phyloP scores from a whole-genome alignment of 2,797 vertebrate genomes.

The Propithecus deckenii region DNA sequence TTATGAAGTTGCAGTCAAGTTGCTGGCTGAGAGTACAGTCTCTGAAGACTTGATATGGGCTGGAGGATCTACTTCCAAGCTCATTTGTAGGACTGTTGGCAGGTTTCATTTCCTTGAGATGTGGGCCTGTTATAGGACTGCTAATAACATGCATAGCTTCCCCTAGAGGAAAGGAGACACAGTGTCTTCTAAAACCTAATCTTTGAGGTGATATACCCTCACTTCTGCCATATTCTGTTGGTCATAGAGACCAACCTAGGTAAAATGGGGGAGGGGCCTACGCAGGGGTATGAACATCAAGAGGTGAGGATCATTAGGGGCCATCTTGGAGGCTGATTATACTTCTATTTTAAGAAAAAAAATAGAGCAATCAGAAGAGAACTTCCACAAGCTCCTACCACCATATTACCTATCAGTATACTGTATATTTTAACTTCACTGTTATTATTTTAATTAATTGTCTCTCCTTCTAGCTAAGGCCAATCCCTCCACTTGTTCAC shows the following conservation, averaged over 20 bases:
- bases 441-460: background rate
- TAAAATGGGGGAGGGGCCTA: background rate
- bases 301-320: background rate
- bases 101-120: background rate
- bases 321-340: background rate
- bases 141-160: background rate
- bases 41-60: background rate
- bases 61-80: background rate
- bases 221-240: background rate
- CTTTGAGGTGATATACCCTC: background rate
- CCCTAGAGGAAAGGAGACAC: background rate
- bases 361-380: slow-evolving; percentile 14
- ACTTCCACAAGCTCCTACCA: background rate
- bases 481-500: background rate
- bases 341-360: background rate
- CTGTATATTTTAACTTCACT: background rate
- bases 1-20: background rate
- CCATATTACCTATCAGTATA: background rate
- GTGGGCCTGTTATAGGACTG: background rate
- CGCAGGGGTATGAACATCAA: background rate
- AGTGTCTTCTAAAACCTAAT: background rate
- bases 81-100: background rate
- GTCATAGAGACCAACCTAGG: background rate
- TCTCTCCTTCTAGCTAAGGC: background rate
- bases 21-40: background rate